Evolutionary conservation across 2,888 invertebrate genomes (phyloP).

Genomic region (Glyphotaelius pellucidus): DNA sequence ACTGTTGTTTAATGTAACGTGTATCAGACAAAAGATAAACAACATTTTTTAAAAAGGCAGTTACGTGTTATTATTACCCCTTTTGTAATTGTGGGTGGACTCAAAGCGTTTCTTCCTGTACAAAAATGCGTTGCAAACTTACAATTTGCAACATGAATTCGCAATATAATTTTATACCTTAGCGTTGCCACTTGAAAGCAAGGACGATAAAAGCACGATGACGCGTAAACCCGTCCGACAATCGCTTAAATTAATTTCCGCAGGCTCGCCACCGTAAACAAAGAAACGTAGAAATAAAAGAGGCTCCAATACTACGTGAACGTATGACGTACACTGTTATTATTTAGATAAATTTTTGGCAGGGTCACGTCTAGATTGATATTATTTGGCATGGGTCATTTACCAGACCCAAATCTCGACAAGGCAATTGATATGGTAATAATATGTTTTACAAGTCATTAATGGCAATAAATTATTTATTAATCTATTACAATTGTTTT

Average conservation of each 20-base stretch:
- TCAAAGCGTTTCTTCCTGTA: neutral
- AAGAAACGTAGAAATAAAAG: neutral
- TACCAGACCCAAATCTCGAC: neutral
- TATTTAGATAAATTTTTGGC: neutral
- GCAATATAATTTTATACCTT: neutral
- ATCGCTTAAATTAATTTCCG: neutral
- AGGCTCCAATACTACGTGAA: conserved; percentile 2
- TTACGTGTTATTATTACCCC: no score
- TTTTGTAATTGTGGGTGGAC: neutral
- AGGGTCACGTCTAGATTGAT: neutral
- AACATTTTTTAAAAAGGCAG: no score
- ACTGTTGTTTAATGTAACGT: no score
- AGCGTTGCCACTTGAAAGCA: neutral
- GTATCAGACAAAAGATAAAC: no score
- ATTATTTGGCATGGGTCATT: neutral
- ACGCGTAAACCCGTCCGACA: neutral
- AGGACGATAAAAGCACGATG: neutral
- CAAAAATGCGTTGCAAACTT: neutral
- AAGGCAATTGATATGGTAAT: neutral
- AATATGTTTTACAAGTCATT: neutral
- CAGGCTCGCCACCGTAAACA: neutral
- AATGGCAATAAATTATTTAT: neutral
- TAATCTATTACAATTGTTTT: neutral
- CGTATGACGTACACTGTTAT: neutral
- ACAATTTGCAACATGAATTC: neutral